These are phyloP conservation scores for Sphyrna mokarran DNA, from an alignment of 2,113 vertebrate species.

Conservation along the genomic window DNA sequence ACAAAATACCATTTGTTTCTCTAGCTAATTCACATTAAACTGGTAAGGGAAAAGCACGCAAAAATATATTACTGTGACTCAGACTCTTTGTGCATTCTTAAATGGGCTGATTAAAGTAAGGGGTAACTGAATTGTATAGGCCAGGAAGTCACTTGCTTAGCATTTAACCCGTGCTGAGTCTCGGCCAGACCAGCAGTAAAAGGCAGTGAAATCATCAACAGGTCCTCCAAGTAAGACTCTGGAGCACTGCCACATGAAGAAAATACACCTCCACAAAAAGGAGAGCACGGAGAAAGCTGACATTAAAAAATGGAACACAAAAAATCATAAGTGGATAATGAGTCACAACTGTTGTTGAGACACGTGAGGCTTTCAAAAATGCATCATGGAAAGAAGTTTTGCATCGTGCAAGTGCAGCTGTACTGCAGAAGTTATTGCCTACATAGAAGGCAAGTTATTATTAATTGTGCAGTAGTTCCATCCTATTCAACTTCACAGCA, in stretches of 20 bases:
- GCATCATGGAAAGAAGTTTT: neutral
- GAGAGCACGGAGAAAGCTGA: too few relatives aligned
- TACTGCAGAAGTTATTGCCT: neutral
- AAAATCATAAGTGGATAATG: neutral
- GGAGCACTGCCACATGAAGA: neutral
- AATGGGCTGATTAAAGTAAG: neutral
- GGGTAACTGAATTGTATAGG: neutral
- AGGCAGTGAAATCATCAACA: neutral
- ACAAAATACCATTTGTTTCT: neutral
- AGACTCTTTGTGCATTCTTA: neutral
- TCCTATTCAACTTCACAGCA: too few relatives aligned
- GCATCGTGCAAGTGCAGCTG: neutral
- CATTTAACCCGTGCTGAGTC: neutral
- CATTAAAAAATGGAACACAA: neutral
- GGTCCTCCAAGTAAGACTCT: neutral
- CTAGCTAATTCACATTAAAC: neutral
- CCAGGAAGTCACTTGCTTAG: neutral
- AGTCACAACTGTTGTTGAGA: neutral
- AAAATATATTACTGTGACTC: neutral
- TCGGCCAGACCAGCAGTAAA: neutral
- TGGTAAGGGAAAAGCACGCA: neutral
- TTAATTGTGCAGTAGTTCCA: too few relatives aligned
- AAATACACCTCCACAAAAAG: neutral
- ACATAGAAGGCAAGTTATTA: neutral
- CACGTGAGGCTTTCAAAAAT: neutral